phyloP scores from a whole-genome alignment of 2,797 vertebrate species.

The Anableps anableps region DNA sequence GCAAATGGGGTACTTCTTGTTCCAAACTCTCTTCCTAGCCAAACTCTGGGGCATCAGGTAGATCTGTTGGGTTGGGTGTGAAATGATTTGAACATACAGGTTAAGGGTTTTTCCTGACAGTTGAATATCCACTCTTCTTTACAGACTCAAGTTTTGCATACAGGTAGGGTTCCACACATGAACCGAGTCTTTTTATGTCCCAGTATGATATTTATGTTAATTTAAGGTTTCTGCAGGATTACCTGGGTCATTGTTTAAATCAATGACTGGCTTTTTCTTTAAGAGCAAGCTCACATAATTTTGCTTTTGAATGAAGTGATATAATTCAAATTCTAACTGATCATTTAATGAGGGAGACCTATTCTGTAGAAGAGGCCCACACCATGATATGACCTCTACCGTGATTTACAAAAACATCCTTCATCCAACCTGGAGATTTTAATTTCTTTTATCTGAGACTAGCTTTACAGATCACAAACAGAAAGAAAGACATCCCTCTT shows the following conservation, averaged over 20 bases:
- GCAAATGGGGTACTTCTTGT: slow-evolving; percentile 98
- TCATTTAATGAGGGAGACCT: neutral
- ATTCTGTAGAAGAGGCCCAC: neutral
- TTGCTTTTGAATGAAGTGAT: neutral
- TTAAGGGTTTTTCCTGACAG: neutral
- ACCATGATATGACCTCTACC: neutral
- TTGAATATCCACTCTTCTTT: neutral
- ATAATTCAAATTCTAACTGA: neutral
- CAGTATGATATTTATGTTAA: neutral
- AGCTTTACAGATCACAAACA: neutral
- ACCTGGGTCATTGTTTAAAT: neutral
- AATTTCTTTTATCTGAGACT: neutral
- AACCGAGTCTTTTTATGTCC: neutral
- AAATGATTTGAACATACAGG: neutral
- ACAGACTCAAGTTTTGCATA: neutral
- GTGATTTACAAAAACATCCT: neutral
- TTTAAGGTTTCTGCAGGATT: neutral
- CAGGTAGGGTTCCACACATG: neutral
- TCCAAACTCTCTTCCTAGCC: slow-evolving; percentile 96
- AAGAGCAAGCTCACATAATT: neutral
- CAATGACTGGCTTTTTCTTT: neutral
- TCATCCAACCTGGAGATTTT: neutral
- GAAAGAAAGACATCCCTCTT: neutral
- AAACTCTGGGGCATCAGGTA: slow-evolving; percentile 93
- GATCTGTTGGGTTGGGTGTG: slow-evolving; percentile 77